phyloP scores from a whole-genome alignment of 2,113 vertebrate genomes.

The Syrmaticus mikado region DNA sequence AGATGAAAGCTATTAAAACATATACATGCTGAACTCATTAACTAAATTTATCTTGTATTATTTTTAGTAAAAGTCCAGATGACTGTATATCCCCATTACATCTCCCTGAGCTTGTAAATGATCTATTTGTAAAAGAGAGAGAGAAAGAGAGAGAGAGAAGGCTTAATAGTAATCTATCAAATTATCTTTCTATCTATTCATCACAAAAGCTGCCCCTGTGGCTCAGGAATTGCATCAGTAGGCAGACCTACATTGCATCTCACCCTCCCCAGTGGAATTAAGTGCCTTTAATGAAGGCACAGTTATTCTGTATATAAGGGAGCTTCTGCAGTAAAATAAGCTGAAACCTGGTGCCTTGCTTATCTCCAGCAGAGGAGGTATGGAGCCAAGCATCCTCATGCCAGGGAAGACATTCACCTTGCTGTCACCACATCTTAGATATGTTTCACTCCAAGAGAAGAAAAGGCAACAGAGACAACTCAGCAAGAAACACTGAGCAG shows the following conservation, averaged over 20 bases:
- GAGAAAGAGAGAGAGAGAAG: neutral
- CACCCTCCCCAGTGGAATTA: neutral
- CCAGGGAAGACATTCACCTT: neutral
- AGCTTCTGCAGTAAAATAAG: neutral
- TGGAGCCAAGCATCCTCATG: neutral
- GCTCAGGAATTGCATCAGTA: neutral
- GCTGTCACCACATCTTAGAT: neutral
- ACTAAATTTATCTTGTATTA: constrained; percentile 53
- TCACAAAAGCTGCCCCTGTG: neutral
- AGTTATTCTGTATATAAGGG: neutral
- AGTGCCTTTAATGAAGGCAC: neutral
- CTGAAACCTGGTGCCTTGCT: neutral
- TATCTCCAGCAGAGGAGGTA: neutral
- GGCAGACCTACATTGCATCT: neutral
- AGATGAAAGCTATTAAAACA: constrained; percentile 22
- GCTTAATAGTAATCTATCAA: neutral
- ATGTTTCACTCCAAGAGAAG: neutral
- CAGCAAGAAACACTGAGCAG: neutral
- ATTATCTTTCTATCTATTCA: neutral
- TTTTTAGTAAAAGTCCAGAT: constrained; percentile 53
- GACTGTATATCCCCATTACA: constrained; percentile 16
- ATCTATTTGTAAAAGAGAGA: neutral
- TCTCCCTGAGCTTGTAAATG: neutral
- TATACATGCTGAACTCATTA: constrained; percentile 38
- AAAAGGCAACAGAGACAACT: neutral